Evolutionary conservation across 1,140 invertebrate genomes (phyloP).

Genomic region (Conus ventricosus): DNA sequence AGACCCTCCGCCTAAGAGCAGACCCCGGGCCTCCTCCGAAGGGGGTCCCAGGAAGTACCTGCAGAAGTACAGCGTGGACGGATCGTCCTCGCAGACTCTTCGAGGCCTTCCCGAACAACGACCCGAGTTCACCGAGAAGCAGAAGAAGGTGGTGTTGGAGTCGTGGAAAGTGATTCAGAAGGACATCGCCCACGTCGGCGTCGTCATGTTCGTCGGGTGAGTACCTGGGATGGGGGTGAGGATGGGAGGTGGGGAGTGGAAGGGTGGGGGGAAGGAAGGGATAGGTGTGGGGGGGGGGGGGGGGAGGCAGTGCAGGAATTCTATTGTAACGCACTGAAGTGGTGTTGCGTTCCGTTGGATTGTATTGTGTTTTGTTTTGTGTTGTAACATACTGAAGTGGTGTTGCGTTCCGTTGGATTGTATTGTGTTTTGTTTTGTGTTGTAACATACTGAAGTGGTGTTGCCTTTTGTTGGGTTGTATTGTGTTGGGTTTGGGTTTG

Average conservation of each 20-base stretch:
- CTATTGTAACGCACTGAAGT: too few relatives aligned
- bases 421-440: too few relatives aligned
- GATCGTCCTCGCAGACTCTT: conserved; percentile 21
- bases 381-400: too few relatives aligned
- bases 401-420: too few relatives aligned
- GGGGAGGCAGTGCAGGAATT: too few relatives aligned
- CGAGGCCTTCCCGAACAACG: conserved; percentile 32
- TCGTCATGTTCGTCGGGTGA: conserved; percentile 77
- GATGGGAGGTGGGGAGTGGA: too few relatives aligned
- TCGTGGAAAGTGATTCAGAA: conserved; percentile 77
- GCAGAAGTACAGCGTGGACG: conserved; percentile 36
- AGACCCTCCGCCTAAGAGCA: background rate
- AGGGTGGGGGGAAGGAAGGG: too few relatives aligned
- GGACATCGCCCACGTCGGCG: conserved; percentile 77
- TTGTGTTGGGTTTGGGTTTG: background rate
- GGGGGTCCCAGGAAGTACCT: conserved; percentile 37
- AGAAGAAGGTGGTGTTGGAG: conserved; percentile 73
- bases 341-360: too few relatives aligned
- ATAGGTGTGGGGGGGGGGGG: too few relatives aligned
- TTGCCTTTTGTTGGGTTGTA: too few relatives aligned
- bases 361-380: too few relatives aligned
- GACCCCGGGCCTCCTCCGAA: background rate
- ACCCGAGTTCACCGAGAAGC: conserved; percentile 71
- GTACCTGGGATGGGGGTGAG: conserved; percentile 29
- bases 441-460: too few relatives aligned